Conservation (phyloP, 2,113 vertebrate species). For the Hippocampus zosterae region DNA sequence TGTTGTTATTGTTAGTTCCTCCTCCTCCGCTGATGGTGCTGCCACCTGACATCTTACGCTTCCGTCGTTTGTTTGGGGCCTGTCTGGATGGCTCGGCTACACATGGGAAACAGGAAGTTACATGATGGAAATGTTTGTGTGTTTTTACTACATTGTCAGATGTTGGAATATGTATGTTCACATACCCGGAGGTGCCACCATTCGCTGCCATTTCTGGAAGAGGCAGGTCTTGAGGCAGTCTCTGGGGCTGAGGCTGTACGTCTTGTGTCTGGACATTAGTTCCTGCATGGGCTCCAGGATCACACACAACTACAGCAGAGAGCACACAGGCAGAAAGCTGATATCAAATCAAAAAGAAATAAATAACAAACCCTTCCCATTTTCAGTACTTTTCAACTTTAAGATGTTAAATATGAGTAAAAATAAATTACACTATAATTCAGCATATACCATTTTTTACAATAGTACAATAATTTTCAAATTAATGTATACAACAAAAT, state of each 20-base stretch:
- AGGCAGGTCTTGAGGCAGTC: constrained; percentile 99
- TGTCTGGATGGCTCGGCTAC: constrained; percentile 92
- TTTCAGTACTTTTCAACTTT: neutral
- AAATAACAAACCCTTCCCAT: neutral
- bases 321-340: neutral
- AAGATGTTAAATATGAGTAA: no score
- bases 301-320: constrained; percentile 85
- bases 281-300: constrained; percentile 99
- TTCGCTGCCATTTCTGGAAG: constrained; percentile 98
- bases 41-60: constrained; percentile 97
- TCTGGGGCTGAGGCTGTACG: constrained; percentile 96
- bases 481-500: no score
- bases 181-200: constrained; percentile 95
- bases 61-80: constrained; percentile 92
- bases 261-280: constrained; percentile 99
- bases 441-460: no score
- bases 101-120: neutral
- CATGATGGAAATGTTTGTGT: neutral
- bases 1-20: constrained; percentile 91
- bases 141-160: neutral
- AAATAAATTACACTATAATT: no score
- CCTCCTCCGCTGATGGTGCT: constrained; percentile 93
- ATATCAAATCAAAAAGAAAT: neutral
- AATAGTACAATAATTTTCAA: no score
- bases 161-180: neutral